Conservation (phyloP, 1,140 invertebrate genomes). For the Bombus affinis region DNA sequence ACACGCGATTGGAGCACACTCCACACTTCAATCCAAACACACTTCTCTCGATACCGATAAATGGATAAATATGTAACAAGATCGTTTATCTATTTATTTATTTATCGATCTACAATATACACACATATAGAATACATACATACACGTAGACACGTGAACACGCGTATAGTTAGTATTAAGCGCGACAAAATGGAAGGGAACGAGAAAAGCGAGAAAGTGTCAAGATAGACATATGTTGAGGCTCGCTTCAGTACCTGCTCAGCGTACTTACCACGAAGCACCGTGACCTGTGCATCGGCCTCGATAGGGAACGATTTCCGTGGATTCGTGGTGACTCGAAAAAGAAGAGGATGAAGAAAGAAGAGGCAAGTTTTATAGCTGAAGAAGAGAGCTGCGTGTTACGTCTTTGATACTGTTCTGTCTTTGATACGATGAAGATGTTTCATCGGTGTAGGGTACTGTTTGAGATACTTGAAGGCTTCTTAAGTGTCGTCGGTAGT, state of each 20-base stretch:
- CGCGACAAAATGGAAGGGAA: slow-evolving; percentile 34
- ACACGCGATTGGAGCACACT: slow-evolving; percentile 22
- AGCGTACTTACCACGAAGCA: slow-evolving; percentile 65
- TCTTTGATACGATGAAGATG: background rate
- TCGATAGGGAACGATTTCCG: slow-evolving; percentile 38
- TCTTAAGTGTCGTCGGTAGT: background rate
- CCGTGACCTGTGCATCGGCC: slow-evolving; percentile 41
- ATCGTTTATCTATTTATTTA: slow-evolving; percentile 27
- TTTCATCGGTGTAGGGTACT: background rate
- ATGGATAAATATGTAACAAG: slow-evolving; percentile 38
- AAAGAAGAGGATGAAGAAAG: slow-evolving; percentile 26
- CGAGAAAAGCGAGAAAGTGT: slow-evolving; percentile 19
- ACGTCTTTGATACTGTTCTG: background rate
- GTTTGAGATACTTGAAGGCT: background rate
- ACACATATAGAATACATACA: background rate
- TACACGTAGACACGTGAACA: background rate
- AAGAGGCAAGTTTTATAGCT: background rate
- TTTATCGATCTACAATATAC: slow-evolving; percentile 12
- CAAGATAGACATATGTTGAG: slow-evolving; percentile 20
- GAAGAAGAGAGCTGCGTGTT: background rate
- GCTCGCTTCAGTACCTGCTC: slow-evolving; percentile 70
- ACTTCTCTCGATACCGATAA: background rate
- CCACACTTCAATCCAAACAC: background rate
- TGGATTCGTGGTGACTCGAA: background rate
- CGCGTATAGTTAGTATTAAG: slow-evolving; percentile 42